Conservation (phyloP, 2,888 invertebrate species). For the Lysandra bellargus region DNA sequence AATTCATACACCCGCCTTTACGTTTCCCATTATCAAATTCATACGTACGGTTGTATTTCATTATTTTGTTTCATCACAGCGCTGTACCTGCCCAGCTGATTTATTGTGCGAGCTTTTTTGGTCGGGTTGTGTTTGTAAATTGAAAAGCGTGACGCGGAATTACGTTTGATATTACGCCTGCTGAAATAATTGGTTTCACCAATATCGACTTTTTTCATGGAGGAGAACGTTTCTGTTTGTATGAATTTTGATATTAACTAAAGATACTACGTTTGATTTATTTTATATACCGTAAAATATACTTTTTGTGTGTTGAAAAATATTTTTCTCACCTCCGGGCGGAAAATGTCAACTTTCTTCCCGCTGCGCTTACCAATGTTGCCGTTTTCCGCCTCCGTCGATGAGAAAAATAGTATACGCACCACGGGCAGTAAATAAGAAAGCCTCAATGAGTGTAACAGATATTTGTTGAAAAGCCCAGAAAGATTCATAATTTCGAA, state of each 20-base stretch:
- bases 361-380: no score
- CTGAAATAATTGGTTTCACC: constrained; percentile 7
- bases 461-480: no score
- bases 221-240: neutral
- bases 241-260: neutral
- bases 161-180: constrained; percentile 18
- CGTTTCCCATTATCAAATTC: constrained; percentile 27
- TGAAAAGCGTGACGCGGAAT: constrained; percentile 18
- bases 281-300: no score
- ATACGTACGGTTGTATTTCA: constrained; percentile 26
- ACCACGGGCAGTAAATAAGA: no score
- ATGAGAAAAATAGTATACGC: no score
- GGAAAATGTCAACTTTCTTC: no score
- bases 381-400: no score
- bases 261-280: no score
- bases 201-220: neutral
- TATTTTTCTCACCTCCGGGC: no score
- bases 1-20: neutral
- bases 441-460: no score
- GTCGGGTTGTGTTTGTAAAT: constrained; percentile 20
- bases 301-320: no score
- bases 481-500: no score
- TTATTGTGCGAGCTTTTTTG: constrained; percentile 22
- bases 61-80: constrained; percentile 28
- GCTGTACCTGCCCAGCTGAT: constrained; percentile 21